Percentiles rank a stretch among this genome's conserved stretches.
phyloP scores from a whole-genome alignment of 2,797 vertebrate genomes.

The Hyperoplus lanceolatus region DNA sequence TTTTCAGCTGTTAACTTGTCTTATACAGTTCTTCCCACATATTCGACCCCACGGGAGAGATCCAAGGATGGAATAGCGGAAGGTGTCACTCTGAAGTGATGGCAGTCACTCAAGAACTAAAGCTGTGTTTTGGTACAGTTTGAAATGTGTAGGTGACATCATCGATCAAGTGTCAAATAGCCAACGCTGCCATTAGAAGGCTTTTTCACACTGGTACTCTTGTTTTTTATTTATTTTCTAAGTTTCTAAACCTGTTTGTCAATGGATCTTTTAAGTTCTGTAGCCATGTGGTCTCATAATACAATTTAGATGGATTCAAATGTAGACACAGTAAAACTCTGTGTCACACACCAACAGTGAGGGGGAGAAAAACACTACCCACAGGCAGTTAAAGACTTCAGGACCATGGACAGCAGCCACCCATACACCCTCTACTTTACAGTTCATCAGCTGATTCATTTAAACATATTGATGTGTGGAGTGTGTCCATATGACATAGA shows the following conservation, averaged over 20 bases:
- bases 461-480: neutral
- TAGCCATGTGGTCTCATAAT: neutral
- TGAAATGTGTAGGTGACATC: neutral
- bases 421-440: neutral
- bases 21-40: neutral
- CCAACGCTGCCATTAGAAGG: neutral
- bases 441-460: neutral
- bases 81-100: neutral
- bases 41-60: slow-evolving; percentile 4
- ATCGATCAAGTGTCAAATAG: neutral
- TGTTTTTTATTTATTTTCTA: too few relatives aligned
- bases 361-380: neutral
- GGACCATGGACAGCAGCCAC: slow-evolving; percentile 39
- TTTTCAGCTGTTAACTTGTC: slow-evolving; percentile 10
- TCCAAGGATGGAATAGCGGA: neutral
- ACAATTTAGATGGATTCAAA: neutral
- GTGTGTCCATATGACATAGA: neutral
- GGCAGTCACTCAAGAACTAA: neutral
- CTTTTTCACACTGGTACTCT: neutral
- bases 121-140: neutral
- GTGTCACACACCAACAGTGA: neutral
- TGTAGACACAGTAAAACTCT: neutral
- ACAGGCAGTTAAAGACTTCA: slow-evolving; percentile 12
- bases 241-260: neutral
- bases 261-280: neutral